Evolutionary conservation across 2,113 vertebrate species (phyloP).

Genomic region (Cricetomys ansorgei): DNA sequence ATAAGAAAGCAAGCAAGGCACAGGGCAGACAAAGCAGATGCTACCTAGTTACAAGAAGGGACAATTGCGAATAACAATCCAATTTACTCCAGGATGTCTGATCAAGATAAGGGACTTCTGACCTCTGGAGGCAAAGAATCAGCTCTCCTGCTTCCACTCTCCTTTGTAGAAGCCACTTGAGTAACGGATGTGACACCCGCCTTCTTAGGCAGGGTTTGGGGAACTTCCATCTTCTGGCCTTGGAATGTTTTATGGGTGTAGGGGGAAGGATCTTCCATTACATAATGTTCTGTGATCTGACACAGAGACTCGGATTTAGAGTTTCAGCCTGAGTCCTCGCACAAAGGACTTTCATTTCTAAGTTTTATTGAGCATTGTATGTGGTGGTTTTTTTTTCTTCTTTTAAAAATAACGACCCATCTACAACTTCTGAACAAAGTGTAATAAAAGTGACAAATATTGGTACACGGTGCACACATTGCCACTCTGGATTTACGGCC

Average conservation of each 20-base stretch:
- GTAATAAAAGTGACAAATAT: constrained; percentile 78
- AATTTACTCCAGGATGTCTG: background rate
- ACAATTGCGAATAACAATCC: background rate
- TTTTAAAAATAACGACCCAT: constrained; percentile 67
- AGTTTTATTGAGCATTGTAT: constrained; percentile 52
- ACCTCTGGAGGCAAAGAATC: background rate
- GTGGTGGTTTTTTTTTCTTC: background rate
- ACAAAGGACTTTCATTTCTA: constrained; percentile 35
- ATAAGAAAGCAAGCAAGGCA: background rate
- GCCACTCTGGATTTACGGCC: constrained; percentile 76
- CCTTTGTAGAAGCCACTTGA: background rate
- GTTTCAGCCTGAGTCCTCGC: background rate
- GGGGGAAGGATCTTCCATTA: background rate
- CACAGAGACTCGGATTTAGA: background rate
- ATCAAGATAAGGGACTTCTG: background rate
- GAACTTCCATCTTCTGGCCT: background rate
- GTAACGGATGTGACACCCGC: background rate
- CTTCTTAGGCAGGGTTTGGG: background rate
- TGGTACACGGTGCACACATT: constrained; percentile 20
- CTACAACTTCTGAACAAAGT: constrained; percentile 72
- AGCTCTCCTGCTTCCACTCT: background rate
- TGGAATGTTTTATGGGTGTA: background rate
- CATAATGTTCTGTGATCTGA: background rate
- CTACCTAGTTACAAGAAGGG: background rate
- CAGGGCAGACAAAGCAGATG: background rate